Base-by-base conservation (phyloP, 2,797 vertebrate genomes). In the Enteromius paludinosus region DNA sequence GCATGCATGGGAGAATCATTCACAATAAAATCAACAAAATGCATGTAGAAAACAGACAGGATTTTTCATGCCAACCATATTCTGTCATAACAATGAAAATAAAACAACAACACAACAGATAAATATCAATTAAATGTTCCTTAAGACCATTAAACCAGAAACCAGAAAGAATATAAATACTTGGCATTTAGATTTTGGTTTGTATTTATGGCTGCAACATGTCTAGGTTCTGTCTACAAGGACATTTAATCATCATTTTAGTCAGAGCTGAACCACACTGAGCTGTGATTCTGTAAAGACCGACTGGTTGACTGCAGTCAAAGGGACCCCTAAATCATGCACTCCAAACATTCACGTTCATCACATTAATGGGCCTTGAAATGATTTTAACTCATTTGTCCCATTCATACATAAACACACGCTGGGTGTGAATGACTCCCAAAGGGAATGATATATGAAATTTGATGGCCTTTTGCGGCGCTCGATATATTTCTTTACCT, bases 401-500 rank as follows among this genome's bases (percentile, higher is more conserved):
- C 41, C 33, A 33, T 49, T 45, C 15, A 45, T 82, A 45, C 38
- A 62, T 62, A 75, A 78, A 78, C 73, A 85, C 33, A 33, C 33
- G 28, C 5, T 56, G 18, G 12, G 74, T 81, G 38, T 54, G 38
- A 83, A 61, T 66, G 56, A 83, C 49, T 68, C 72, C 72, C 35
- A 15, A 18, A 12, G 49, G 72, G 8, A 68, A 30, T 83, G 49
- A 80, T 83, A 25, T 81, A 82, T 82, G 43, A 68, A 78, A 81
- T 79, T 47, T 66, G 47, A 75, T 56, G 65, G 56, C 45, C 18
- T 47, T 49, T 82, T 72, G 59, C 54, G 12, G 47, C 14, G 3
- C 68, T n/a, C 74, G 23, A 82, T 72, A 30, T 76, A 69, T 79
- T 75, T 45, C 49, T 52, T 81, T 28, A 62, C 59, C 49, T 75